A percentile compares a stretch with the other conserved stretches of the same genome.
These are phyloP conservation scores for Leptinotarsa undecemlineata DNA, from an alignment of 1,140 invertebrate species.

Conservation along the genomic window DNA sequence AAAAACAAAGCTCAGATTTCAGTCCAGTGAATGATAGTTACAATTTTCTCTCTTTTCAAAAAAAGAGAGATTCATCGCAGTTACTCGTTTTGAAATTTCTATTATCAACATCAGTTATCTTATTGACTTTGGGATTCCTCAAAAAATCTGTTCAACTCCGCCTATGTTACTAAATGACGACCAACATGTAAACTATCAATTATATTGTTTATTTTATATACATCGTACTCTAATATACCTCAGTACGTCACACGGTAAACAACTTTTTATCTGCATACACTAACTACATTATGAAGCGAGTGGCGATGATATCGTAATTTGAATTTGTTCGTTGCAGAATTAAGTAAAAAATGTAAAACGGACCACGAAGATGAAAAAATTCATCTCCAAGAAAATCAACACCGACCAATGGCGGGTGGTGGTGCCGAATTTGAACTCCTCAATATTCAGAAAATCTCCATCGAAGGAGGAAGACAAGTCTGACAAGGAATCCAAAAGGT, in stretches of 20 bases:
- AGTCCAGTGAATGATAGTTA: background rate
- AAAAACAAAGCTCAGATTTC: too few species aligned
- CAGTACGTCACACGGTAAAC: constrained; percentile 24
- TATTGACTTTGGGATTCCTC: background rate
- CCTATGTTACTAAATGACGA: constrained; percentile 6
- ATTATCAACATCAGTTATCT: too few species aligned
- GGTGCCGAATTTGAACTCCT: constrained; percentile 48
- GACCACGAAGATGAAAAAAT: constrained; percentile 47
- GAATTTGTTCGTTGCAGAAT: constrained; percentile 8
- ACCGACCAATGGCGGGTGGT: constrained; percentile 52
- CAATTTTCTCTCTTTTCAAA: too few species aligned
- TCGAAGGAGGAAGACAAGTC: constrained; percentile 34
- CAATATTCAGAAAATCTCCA: constrained; percentile 41
- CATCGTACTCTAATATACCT: constrained; percentile 18
- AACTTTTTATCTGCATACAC: constrained; percentile 24
- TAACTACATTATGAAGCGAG: background rate
- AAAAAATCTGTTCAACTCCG: constrained; percentile 9
- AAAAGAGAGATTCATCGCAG: too few species aligned
- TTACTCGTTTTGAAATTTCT: too few species aligned
- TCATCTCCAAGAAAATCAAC: constrained; percentile 51
- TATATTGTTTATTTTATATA: constrained; percentile 27
- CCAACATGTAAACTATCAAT: constrained; percentile 26
- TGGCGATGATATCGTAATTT: constrained; percentile 7
- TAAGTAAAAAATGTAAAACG: background rate
- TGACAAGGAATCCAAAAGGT: constrained; percentile 38